Conservation (phyloP, 2,888 invertebrate genomes). For the Spisula solida region DNA sequence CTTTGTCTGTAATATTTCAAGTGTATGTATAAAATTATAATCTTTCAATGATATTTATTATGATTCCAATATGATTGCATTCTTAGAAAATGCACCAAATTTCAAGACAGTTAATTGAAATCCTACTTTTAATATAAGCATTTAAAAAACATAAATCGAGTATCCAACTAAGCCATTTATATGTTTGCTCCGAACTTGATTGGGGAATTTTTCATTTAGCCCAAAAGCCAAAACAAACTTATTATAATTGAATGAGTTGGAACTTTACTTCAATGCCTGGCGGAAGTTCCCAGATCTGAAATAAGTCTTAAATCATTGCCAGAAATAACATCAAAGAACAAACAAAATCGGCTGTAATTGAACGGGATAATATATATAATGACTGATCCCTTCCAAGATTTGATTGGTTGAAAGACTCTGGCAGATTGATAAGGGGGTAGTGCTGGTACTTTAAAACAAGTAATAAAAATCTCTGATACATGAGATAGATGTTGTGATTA, state of each 20-base stretch:
- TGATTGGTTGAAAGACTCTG: slow-evolving; percentile 51
- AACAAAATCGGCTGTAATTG: slow-evolving; percentile 8
- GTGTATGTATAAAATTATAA: no score
- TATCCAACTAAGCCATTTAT: neutral
- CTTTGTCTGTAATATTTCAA: neutral
- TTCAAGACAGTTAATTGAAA: neutral
- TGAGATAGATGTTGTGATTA: neutral
- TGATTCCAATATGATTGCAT: neutral
- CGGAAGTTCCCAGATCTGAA: neutral
- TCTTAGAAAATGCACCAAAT: neutral
- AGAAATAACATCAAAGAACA: slow-evolving; percentile 35
- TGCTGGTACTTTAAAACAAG: slow-evolving; percentile 27
- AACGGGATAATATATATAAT: slow-evolving; percentile 23
- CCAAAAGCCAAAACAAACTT: neutral
- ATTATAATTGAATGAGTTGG: slow-evolving; percentile 7
- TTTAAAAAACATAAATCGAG: neutral
- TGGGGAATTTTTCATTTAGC: no score
- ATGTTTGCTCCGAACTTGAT: neutral
- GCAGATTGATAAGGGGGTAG: slow-evolving; percentile 41
- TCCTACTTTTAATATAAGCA: neutral
- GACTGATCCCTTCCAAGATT: slow-evolving; percentile 44
- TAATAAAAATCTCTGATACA: slow-evolving; percentile 47
- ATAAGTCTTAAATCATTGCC: neutral
- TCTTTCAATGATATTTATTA: neutral
- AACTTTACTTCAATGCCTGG: neutral